Evolutionary conservation across 2,113 vertebrate species (phyloP).

Genomic region (Corythoichthys haematopterus): DNA sequence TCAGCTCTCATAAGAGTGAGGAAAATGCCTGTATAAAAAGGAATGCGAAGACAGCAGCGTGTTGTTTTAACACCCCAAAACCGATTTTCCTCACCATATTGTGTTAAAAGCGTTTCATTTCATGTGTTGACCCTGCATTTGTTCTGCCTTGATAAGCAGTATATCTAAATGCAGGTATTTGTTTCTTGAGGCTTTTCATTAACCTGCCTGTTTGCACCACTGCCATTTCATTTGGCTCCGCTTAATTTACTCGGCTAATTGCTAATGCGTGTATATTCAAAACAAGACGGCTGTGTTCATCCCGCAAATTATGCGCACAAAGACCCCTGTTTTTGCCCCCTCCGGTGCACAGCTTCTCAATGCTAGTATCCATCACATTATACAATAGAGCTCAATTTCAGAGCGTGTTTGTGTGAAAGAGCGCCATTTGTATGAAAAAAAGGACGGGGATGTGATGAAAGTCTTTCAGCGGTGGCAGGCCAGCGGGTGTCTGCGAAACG

Average conservation of each 20-base stretch:
- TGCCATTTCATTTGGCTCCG: conserved; percentile 61
- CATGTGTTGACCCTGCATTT: conserved; percentile 24
- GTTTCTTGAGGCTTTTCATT: conserved; percentile 53
- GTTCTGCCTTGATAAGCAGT: conserved; percentile 23
- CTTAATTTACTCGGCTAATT: conserved; percentile 66
- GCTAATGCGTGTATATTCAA: conserved; percentile 57
- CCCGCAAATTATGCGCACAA: conserved; percentile 34
- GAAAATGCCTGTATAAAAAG: background rate
- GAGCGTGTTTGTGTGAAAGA: conserved; percentile 27
- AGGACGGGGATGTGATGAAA: conserved; percentile 37
- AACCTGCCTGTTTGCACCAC: conserved; percentile 52
- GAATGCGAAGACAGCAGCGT: background rate
- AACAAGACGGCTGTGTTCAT: conserved; percentile 55
- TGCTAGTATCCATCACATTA: conserved; percentile 35
- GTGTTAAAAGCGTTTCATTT: background rate
- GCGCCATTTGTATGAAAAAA: conserved; percentile 24
- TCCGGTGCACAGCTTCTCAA: conserved; percentile 1
- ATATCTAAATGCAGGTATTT: conserved; percentile 47
- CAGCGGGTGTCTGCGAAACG: conserved; percentile 27
- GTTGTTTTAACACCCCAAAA: background rate
- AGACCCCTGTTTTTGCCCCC: background rate
- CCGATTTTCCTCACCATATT: background rate
- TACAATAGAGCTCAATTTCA: conserved; percentile 27
- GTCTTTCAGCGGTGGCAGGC: conserved; percentile 28
- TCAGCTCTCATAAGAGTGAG: background rate